A percentile compares a stretch with the other conserved stretches of the same genome.
phyloP scores from a whole-genome alignment of 35 echinoderm and acorn worm genomes.

The Apostichopus japonicus region DNA sequence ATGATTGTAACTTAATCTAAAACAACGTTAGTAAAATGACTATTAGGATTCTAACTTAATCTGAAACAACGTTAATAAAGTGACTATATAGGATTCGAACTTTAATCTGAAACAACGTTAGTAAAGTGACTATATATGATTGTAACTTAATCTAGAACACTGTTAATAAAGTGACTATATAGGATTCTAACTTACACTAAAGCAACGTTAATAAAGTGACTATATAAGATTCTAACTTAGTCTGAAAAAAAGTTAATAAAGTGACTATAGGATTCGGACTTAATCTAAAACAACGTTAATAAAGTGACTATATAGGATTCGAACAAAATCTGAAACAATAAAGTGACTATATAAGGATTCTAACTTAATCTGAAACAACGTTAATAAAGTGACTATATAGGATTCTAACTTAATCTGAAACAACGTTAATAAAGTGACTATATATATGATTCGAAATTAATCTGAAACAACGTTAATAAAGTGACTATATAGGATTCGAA shows the following conservation, averaged over 20 bases:
- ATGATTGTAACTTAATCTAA: too few relatives aligned
- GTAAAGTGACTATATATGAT: too few relatives aligned
- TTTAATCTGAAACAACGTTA: background rate
- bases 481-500: conserved; percentile 4
- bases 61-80: background rate
- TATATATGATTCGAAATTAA: too few relatives aligned
- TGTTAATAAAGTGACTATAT: too few relatives aligned
- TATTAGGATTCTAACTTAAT: background rate
- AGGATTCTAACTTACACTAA: too few relatives aligned
- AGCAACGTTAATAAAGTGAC: background rate
- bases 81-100: conserved; percentile 14
- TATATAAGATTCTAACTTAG: too few relatives aligned
- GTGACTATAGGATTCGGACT: too few relatives aligned
- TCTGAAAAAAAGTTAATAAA: background rate
- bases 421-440: too few relatives aligned
- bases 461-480: background rate
- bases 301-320: conserved; percentile 8
- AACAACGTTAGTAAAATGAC: background rate
- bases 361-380: too few relatives aligned
- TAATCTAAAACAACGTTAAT: background rate
- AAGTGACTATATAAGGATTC: conserved; percentile 9
- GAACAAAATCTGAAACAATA: too few relatives aligned
- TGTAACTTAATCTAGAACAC: too few relatives aligned
- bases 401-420: too few relatives aligned
- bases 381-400: conserved; percentile 3